phyloP scores from a whole-genome alignment of 2,797 vertebrate species.

The Myoxocephalus aenaeus region DNA sequence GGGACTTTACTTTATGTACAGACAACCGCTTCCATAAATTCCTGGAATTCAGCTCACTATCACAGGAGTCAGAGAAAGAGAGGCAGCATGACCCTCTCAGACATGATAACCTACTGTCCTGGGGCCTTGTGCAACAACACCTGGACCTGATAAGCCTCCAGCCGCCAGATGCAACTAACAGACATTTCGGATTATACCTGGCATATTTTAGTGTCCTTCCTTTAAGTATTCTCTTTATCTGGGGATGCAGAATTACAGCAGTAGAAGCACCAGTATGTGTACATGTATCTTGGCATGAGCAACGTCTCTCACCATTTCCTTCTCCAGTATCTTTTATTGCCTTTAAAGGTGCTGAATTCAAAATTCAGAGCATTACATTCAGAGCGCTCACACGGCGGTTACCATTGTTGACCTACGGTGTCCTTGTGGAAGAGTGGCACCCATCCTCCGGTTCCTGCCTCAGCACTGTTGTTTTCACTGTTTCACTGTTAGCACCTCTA shows the following conservation, averaged over 20 bases:
- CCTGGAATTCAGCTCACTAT: conserved; percentile 10
- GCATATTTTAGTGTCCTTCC: not conserved
- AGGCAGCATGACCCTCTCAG: conserved; percentile 29
- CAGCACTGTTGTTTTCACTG: not conserved
- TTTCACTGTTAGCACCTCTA: not conserved
- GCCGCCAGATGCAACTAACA: not conserved
- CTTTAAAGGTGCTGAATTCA: not conserved
- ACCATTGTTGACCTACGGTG: too few relatives aligned
- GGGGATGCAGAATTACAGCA: conserved; percentile 10
- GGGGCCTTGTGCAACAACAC: conserved; percentile 20
- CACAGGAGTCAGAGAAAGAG: conserved; percentile 17
- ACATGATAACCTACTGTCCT: conserved; percentile 24
- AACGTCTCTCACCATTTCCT: not conserved
- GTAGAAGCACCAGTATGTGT: conserved; percentile 58
- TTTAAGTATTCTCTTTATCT: conserved; percentile 23
- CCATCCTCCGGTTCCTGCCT: too few relatives aligned
- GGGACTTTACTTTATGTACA: conserved; percentile 33
- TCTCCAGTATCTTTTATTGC: not conserved
- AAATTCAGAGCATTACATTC: not conserved
- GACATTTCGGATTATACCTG: not conserved
- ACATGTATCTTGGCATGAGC: conserved; percentile 8
- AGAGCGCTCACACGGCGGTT: too few relatives aligned
- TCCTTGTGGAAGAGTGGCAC: too few relatives aligned
- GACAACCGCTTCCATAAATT: conserved; percentile 21
- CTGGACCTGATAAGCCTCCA: not conserved